A percentile compares a stretch with the other conserved stretches of the same genome.
Conservation (phyloP, 2,113 vertebrate genomes). For the Corydoras sp. region DNA sequence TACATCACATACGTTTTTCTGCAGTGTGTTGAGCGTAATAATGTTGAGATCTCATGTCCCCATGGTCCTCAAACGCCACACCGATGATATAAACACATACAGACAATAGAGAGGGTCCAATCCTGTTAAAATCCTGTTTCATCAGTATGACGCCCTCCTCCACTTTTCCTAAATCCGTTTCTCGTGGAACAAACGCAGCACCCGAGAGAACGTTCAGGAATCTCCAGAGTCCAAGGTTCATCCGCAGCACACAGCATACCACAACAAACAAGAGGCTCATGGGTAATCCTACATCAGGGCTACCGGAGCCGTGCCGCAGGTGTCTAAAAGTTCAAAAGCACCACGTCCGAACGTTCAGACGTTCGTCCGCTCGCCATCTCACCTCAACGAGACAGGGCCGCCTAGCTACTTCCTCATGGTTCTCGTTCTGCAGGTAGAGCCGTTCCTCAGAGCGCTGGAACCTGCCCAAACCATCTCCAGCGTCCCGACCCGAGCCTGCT, state of each 20-base stretch:
- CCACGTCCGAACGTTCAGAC: too few species aligned
- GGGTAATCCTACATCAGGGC: constrained; percentile 40
- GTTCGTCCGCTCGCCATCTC: constrained; percentile 13
- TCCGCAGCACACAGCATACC: constrained; percentile 37
- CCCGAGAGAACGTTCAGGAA: constrained; percentile 16
- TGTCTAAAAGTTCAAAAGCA: neutral
- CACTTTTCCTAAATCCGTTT: too few species aligned
- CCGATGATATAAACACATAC: too few species aligned
- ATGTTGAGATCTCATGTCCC: too few species aligned
- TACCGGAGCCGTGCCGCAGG: neutral
- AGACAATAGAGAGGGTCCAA: too few species aligned
- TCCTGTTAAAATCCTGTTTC: too few species aligned
- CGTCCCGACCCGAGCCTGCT: neutral
- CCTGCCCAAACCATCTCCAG: neutral
- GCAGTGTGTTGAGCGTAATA: too few species aligned
- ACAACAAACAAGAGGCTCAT: constrained; percentile 45
- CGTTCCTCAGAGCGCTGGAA: neutral
- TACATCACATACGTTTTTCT: too few species aligned
- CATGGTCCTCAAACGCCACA: too few species aligned
- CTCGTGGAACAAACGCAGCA: too few species aligned
- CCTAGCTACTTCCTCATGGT: constrained; percentile 27
- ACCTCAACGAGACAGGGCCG: constrained; percentile 27
- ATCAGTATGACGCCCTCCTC: too few species aligned
- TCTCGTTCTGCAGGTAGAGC: neutral
- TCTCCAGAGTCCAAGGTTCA: constrained; percentile 37